Conservation (phyloP, 1,140 invertebrate genomes). For the Centruroides sculpturatus region DNA sequence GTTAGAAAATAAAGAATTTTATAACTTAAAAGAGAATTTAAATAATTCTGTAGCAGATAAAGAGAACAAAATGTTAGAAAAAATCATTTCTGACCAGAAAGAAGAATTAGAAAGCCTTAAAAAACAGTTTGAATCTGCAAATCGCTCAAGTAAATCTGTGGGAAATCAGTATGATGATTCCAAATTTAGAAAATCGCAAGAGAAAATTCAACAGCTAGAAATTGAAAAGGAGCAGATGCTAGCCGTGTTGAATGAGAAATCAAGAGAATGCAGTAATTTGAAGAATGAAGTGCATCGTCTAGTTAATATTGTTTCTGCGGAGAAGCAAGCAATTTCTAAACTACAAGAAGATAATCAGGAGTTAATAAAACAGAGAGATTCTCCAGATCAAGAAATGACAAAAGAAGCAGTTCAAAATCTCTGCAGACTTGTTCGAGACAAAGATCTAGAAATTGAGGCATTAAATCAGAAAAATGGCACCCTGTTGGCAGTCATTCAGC, state of each 20-base stretch:
- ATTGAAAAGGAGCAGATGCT: constrained; percentile 31
- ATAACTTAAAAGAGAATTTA: not conserved
- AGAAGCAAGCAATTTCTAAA: constrained; percentile 28
- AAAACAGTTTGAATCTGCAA: constrained; percentile 25
- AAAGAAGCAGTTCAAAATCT: constrained; percentile 31
- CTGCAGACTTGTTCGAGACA: constrained; percentile 31
- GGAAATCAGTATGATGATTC: constrained; percentile 12
- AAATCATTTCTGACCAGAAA: constrained; percentile 1
- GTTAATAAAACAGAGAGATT: constrained; percentile 18
- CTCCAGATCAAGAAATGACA: constrained; percentile 25
- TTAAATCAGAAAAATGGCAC: constrained; percentile 31
- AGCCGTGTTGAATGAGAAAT: constrained; percentile 32
- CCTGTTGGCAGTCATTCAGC: constrained; percentile 28
- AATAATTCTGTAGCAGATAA: not conserved
- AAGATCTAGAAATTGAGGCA: constrained; percentile 34
- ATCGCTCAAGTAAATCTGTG: constrained; percentile 16
- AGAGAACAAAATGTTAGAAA: not conserved
- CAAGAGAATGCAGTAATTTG: constrained; percentile 29
- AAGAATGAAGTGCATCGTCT: constrained; percentile 31
- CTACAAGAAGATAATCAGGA: constrained; percentile 28
- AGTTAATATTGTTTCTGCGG: constrained; percentile 28
- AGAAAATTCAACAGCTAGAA: constrained; percentile 15
- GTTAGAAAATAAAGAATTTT: not conserved
- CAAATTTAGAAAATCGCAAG: constrained; percentile 13
- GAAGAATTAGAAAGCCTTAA: constrained; percentile 11